A percentile compares a stretch with the other conserved stretches of the same genome.
phyloP scores from a whole-genome alignment of 2,113 vertebrate species.

The Oreocharis arfaki region DNA sequence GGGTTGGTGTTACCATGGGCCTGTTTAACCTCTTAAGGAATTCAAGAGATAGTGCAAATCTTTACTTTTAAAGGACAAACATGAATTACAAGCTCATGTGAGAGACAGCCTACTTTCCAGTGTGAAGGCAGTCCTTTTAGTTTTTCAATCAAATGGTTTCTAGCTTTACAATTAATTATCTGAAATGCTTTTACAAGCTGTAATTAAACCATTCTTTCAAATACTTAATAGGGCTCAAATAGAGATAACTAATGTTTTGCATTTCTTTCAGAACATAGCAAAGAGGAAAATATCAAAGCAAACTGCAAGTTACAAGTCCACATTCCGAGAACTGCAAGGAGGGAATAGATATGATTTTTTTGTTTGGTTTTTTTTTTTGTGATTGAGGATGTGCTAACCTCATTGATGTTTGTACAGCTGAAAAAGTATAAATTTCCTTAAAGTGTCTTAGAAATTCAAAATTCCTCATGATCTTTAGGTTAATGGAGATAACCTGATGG shows the following conservation, averaged over 20 bases:
- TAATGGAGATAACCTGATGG: background rate
- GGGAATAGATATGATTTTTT: background rate
- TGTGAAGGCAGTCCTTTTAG: background rate
- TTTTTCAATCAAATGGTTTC: background rate
- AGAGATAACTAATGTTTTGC: background rate
- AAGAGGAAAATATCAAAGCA: background rate
- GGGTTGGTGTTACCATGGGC: background rate
- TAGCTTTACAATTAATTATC: background rate
- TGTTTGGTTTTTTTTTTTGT: background rate
- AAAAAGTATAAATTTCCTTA: background rate
- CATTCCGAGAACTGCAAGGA: background rate
- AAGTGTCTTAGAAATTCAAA: background rate
- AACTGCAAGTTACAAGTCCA: background rate
- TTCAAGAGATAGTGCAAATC: background rate
- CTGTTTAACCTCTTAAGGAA: background rate
- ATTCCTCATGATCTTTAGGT: background rate
- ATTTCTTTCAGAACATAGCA: background rate
- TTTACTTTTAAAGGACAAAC: background rate
- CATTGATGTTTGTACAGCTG: background rate
- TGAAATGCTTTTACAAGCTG: background rate
- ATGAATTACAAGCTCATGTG: background rate
- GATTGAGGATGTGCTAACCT: background rate
- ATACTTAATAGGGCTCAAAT: background rate
- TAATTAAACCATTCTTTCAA: background rate
- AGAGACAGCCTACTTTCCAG: background rate